These are phyloP conservation scores for Poeciliopsis turrubarensis DNA, from an alignment of 2,113 vertebrate species.

Conservation along the genomic window DNA sequence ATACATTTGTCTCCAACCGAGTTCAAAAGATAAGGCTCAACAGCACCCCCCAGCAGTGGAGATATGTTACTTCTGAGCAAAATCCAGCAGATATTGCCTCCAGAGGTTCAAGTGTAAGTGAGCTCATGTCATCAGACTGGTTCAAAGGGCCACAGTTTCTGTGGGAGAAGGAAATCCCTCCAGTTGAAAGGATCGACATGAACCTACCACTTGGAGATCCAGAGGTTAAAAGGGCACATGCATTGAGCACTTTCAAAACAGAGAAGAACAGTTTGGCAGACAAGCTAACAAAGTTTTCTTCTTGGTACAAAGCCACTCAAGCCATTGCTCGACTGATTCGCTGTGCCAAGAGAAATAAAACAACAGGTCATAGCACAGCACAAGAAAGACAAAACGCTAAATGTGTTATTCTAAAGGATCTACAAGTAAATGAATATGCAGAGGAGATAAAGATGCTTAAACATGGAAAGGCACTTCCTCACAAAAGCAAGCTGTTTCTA, in stretches of 20 bases:
- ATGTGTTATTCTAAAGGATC: background rate
- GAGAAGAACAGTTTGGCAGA: background rate
- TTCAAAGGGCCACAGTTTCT: constrained; percentile 1
- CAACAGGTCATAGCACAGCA: background rate
- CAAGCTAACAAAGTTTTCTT: background rate
- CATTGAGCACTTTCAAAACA: background rate
- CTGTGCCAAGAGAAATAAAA: background rate
- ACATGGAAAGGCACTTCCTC: background rate
- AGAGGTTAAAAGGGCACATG: background rate
- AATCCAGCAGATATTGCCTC: constrained; percentile 1
- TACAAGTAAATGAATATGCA: background rate
- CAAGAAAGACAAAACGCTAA: background rate
- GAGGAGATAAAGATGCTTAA: background rate
- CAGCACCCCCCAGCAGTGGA: background rate
- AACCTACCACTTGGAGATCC: background rate
- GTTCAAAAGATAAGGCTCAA: background rate
- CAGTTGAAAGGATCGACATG: background rate
- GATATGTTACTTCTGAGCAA: background rate
- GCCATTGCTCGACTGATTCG: background rate
- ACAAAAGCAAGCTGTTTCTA: background rate
- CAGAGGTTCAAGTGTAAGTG: background rate
- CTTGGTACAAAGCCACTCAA: background rate
- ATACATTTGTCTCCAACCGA: constrained; percentile 2
- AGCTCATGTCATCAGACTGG: background rate
- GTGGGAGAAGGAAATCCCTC: background rate